A percentile compares a stretch with the other conserved stretches of the same genome.
Evolutionary conservation across 2,888 invertebrate genomes (phyloP).

Genomic region (Candidula unifasciata): DNA sequence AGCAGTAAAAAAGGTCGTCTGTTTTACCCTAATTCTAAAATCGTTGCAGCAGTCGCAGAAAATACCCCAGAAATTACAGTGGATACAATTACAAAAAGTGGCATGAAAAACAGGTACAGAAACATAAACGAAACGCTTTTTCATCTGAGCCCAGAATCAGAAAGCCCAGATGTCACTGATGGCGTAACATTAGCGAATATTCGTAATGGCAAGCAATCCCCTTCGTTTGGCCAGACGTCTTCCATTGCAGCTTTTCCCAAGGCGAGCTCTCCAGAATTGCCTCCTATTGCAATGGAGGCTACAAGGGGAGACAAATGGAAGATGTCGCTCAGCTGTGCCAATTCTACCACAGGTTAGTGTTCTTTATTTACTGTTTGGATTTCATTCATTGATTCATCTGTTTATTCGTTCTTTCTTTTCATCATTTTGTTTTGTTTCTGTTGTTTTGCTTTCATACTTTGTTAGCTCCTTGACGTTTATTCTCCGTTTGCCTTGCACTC

Average conservation of each 20-base stretch:
- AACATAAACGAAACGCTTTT: neutral
- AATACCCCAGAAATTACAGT: neutral
- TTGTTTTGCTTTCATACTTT: too few relatives aligned
- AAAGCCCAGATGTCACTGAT: neutral
- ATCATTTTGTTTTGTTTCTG: too few relatives aligned
- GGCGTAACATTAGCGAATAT: neutral
- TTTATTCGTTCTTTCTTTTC: too few relatives aligned
- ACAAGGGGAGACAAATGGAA: slow-evolving; percentile 30
- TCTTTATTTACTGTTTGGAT: neutral
- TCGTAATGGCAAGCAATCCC: neutral
- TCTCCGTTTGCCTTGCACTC: too few relatives aligned
- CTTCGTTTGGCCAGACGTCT: too few relatives aligned
- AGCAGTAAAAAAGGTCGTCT: too few relatives aligned
- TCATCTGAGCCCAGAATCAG: neutral
- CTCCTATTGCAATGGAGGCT: slow-evolving; percentile 40
- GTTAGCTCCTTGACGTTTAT: too few relatives aligned
- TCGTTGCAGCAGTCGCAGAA: neutral
- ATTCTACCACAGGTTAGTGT: slow-evolving; percentile 19
- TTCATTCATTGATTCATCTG: neutral
- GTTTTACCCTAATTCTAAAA: neutral
- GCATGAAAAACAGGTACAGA: neutral
- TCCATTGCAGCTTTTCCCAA: neutral
- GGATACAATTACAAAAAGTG: neutral
- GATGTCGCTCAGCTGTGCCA: neutral
- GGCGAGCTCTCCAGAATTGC: slow-evolving; percentile 50